Percentiles rank a stretch among this genome's conserved stretches.
phyloP scores from a whole-genome alignment of 2,888 invertebrate genomes.

The Meta bourneti region DNA sequence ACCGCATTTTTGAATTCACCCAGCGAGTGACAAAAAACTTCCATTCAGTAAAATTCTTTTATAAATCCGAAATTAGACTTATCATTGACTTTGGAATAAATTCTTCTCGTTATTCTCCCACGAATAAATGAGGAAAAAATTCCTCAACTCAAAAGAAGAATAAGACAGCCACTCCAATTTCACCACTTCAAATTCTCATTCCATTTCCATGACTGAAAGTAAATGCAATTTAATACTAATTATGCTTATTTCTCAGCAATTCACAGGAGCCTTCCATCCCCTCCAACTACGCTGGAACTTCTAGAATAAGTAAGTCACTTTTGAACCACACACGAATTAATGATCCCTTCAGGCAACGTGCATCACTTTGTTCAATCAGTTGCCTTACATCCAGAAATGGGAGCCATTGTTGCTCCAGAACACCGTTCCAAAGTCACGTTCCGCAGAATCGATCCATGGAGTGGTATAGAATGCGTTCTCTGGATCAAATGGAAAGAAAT shows the following conservation, averaged over 20 bases:
- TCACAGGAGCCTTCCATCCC: not conserved
- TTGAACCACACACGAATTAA: constrained; percentile 43
- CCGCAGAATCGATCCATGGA: constrained; percentile 5
- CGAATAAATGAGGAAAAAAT: not conserved
- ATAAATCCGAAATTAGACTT: too few species aligned
- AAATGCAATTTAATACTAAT: constrained; percentile 28
- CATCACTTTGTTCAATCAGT: constrained; percentile 17
- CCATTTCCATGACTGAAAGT: not conserved
- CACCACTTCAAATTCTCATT: not conserved
- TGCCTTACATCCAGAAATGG: not conserved
- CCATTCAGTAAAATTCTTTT: too few species aligned
- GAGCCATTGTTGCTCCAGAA: constrained; percentile 5
- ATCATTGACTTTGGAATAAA: not conserved
- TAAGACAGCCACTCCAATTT: not conserved
- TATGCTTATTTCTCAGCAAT: constrained; percentile 24
- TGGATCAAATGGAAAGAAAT: not conserved
- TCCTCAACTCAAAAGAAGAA: not conserved
- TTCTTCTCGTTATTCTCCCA: not conserved
- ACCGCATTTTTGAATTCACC: too few species aligned
- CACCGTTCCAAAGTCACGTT: not conserved
- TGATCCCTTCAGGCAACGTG: constrained; percentile 41
- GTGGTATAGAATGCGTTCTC: not conserved
- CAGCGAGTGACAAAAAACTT: too few species aligned
- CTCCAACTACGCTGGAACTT: too few species aligned
- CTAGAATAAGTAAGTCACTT: constrained; percentile 12